phyloP scores from a whole-genome alignment of 2,888 invertebrate genomes.

The Pachymerium ferrugineum region DNA sequence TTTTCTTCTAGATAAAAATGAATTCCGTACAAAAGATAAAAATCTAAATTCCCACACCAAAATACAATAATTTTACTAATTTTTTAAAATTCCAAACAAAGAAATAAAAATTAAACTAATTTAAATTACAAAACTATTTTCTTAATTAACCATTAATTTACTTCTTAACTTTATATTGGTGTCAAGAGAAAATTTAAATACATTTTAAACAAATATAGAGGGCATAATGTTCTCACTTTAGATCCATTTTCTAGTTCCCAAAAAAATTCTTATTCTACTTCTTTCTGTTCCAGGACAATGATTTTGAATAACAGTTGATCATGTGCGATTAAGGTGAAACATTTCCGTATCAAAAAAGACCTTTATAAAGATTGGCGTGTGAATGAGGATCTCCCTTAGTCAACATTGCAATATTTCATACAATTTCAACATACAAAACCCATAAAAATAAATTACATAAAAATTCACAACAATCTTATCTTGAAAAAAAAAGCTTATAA shows the following conservation, averaged over 20 bases:
- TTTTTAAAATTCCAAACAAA: too few species aligned
- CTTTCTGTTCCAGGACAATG: constrained; percentile 1
- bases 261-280: background rate
- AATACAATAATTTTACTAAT: too few species aligned
- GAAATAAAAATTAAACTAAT: too few species aligned
- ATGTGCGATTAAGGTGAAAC: constrained; percentile 20
- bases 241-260: background rate
- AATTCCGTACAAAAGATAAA: too few species aligned
- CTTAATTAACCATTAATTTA: too few species aligned
- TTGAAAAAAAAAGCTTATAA: too few species aligned
- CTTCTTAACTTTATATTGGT: background rate
- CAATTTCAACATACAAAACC: background rate
- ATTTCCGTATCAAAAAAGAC: constrained; percentile 13
- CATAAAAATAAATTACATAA: too few species aligned
- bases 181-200: background rate
- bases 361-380: constrained; percentile 11
- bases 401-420: background rate
- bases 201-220: background rate
- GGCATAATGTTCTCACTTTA: background rate
- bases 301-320: constrained; percentile 4
- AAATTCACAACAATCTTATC: too few species aligned
- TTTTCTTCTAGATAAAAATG: too few species aligned
- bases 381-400: background rate
- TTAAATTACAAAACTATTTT: too few species aligned
- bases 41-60: too few species aligned